Evolutionary conservation across 2,797 vertebrate genomes (phyloP).

Genomic region (Paratrypauchen microcephalus): DNA sequence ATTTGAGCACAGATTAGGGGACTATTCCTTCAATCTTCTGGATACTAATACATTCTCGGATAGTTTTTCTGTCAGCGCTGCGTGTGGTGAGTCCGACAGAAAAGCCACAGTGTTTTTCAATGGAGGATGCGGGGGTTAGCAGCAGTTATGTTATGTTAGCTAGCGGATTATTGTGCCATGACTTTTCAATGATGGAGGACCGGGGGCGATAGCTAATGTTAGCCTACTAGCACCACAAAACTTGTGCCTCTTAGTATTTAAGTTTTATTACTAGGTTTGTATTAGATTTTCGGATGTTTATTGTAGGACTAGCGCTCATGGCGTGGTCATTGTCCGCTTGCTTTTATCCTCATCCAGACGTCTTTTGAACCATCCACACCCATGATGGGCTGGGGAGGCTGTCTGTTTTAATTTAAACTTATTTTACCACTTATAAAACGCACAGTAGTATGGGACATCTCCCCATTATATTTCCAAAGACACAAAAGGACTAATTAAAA

Average conservation of each 20-base stretch:
- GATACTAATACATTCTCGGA: constrained; percentile 29
- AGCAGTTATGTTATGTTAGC: constrained; percentile 39
- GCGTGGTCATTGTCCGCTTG: constrained; percentile 53
- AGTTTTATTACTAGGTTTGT: not conserved
- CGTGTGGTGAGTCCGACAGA: constrained; percentile 62
- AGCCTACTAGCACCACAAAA: constrained; percentile 45
- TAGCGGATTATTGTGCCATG: constrained; percentile 76
- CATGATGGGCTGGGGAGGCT: constrained; percentile 53
- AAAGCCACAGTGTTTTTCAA: not conserved
- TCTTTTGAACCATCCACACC: constrained; percentile 64
- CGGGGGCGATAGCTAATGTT: constrained; percentile 52
- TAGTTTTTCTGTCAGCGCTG: constrained; percentile 29
- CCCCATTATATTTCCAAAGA: accelerated
- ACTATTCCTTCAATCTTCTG: constrained; percentile 24
- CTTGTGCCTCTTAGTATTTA: not conserved
- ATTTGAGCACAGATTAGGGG: constrained; percentile 36
- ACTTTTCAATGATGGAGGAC: constrained; percentile 75
- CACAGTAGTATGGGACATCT: not conserved
- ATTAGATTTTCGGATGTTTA: not conserved
- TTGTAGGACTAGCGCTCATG: not conserved
- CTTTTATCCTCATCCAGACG: constrained; percentile 60
- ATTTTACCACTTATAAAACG: not conserved
- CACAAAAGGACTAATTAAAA: not conserved
- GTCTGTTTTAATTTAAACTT: constrained; percentile 28
- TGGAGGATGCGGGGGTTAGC: constrained; percentile 48